phyloP scores from a whole-genome alignment of 2,797 vertebrate genomes.

The Enteromius viviparus region DNA sequence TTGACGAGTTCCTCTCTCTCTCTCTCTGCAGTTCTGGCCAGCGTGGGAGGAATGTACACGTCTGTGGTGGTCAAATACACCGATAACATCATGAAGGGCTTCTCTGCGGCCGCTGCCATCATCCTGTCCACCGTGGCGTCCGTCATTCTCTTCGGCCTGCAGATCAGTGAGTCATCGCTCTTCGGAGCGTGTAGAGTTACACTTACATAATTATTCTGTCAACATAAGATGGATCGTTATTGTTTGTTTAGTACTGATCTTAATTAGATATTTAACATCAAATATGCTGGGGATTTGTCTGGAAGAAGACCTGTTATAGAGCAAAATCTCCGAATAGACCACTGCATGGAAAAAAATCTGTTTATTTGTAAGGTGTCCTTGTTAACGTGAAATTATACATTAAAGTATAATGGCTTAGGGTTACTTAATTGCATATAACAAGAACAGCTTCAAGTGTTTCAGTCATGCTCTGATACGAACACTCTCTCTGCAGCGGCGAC shows the following conservation, averaged over 20 bases:
- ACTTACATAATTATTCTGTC: background rate
- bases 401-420: too few relatives aligned
- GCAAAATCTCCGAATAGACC: too few relatives aligned
- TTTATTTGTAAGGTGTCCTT: too few relatives aligned
- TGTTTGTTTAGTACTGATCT: background rate
- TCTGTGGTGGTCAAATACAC: constrained; percentile 98
- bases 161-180: constrained; percentile 86
- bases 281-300: background rate
- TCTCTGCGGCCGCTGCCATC: constrained; percentile 95
- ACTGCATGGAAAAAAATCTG: too few relatives aligned
- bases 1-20: background rate
- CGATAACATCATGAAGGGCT: constrained; percentile 99
- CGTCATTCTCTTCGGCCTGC: constrained; percentile 89
- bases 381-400: too few relatives aligned
- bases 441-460: too few relatives aligned
- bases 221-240: background rate
- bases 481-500: constrained; percentile 77
- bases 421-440: too few relatives aligned
- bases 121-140: constrained; percentile 94
- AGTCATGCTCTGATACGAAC: too few relatives aligned
- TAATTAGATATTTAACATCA: background rate
- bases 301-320: too few relatives aligned
- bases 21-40: constrained; percentile 84
- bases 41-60: constrained; percentile 94
- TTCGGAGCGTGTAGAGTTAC: background rate